Base-by-base conservation (phyloP, 1,140 invertebrate genomes). In the Dendroctonus valens region DNA sequence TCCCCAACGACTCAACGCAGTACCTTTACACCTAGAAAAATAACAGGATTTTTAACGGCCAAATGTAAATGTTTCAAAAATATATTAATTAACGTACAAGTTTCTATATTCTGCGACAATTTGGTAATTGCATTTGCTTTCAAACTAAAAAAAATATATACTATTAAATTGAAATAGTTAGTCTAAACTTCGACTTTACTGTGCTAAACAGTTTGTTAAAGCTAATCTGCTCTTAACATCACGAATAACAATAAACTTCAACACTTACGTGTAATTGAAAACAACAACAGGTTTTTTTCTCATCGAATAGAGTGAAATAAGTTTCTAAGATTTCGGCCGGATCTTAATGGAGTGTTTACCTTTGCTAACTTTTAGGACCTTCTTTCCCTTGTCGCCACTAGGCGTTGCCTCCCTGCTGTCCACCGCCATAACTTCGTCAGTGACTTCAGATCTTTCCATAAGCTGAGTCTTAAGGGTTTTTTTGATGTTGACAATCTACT, bases 381-480 rank as follows among this genome's bases (percentile, higher is more conserved):
- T 84, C 49, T 81, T 81, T 37, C 77, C 74, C 68, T 82, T 82
- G 9, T 83, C 81, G n/a, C 74, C 75, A 41, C 74, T 75, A 15
- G 77, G 72, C 6, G 80, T 64, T n/a, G 80, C 80, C 72, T 84
- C 86, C 76, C 82, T 64, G 41, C 77, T 79, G 64, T 85, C 83
- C 38, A 79, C 79, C 6, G 77, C 77, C 81, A 84, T 82, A 14
- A 83, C 79, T 70, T 87, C 87, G 70, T 88, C 87, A 8, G 83
- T 79, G 42, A 81, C 84, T 51, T 81, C 82, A 59, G 86, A 83
- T 60, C 87, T 83, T 51, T 85, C 88, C 74, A 89, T 86, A 3
- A 84, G 79, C 79, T 91, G 89, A 15, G 84, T 85, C 79, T 93
- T 93, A 12, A 93, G 78, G 6, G 88, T 89, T 76, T 92, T 93